A percentile compares a stretch with the other conserved stretches of the same genome.
Evolutionary conservation across 2,797 vertebrate genomes (phyloP).

Genomic region (Podarcis siculus): DNA sequence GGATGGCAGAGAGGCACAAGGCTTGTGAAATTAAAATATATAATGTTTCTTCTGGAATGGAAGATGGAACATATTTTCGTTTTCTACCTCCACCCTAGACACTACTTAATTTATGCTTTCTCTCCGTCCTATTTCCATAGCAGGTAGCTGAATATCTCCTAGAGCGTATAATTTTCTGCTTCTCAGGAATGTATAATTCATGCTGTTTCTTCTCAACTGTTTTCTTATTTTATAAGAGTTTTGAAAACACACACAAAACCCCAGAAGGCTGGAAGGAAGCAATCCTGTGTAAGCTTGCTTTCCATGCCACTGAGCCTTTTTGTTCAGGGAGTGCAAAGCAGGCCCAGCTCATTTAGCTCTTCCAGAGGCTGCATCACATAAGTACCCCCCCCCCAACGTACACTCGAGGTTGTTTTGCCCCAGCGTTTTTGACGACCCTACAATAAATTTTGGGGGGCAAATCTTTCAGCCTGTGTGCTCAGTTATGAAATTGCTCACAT

Average conservation of each 20-base stretch:
- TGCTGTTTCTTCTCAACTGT: conserved; percentile 24
- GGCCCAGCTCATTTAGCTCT: background rate
- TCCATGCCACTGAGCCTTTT: conserved; percentile 2
- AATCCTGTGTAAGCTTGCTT: background rate
- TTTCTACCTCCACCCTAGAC: conserved; percentile 31
- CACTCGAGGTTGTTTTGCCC: too few relatives aligned
- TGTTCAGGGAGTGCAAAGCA: background rate
- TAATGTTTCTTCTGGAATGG: conserved; percentile 9
- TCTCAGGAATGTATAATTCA: conserved; percentile 38
- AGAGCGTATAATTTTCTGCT: conserved; percentile 29
- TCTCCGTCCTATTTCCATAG: conserved; percentile 29
- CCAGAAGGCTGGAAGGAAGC: conserved; percentile 30
- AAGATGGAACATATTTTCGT: conserved; percentile 35
- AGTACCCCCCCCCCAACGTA: too few relatives aligned
- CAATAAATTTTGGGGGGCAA: background rate
- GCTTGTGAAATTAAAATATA: conserved; percentile 7
- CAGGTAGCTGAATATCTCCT: conserved; percentile 44
- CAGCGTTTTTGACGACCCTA: background rate
- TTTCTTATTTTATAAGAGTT: conserved; percentile 24
- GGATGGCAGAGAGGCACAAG: background rate
- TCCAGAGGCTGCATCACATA: background rate
- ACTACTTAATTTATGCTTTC: conserved; percentile 30
- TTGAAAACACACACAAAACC: conserved; percentile 16
- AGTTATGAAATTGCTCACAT: too few relatives aligned
- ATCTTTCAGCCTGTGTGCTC: background rate